Percentiles rank a stretch among this genome's conserved stretches.
Conservation (phyloP, 2,888 invertebrate genomes). For the Lagria hirta region DNA sequence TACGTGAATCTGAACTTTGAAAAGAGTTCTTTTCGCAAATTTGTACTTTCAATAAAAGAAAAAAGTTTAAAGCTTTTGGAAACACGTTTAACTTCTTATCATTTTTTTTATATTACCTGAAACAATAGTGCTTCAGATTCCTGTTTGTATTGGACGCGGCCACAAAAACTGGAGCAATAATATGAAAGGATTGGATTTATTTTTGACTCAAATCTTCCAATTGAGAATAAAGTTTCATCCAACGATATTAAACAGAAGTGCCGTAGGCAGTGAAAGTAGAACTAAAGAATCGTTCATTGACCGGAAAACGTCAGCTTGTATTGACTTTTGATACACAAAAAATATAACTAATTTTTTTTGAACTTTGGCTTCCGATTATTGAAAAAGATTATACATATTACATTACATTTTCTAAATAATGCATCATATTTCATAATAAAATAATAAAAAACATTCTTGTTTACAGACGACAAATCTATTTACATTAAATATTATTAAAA, state of each 20-base stretch:
- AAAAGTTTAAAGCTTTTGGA: conserved; percentile 17
- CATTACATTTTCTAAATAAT: too few relatives aligned
- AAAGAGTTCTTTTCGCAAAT: conserved; percentile 21
- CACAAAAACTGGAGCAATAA: too few relatives aligned
- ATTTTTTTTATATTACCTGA: conserved; percentile 14
- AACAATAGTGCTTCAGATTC: too few relatives aligned
- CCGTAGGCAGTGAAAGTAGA: conserved; percentile 32
- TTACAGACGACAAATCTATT: too few relatives aligned
- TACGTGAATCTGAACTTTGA: conserved; percentile 22
- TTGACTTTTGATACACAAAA: conserved; percentile 37
- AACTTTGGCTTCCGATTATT: too few relatives aligned
- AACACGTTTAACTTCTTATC: conserved; percentile 12
- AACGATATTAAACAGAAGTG: conserved; percentile 35
- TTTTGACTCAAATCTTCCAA: conserved; percentile 10
- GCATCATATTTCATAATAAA: too few relatives aligned
- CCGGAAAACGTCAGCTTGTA: conserved; percentile 37
- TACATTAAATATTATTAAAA: too few relatives aligned
- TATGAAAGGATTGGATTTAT: too few relatives aligned
- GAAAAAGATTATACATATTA: too few relatives aligned
- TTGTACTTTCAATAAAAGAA: conserved; percentile 19
- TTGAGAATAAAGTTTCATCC: conserved; percentile 22
- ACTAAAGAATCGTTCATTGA: conserved; percentile 40
- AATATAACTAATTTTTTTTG: conserved; percentile 36
- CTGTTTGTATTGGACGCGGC: too few relatives aligned
- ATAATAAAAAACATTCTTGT: too few relatives aligned